A percentile compares a stretch with the other conserved stretches of the same genome.
phyloP scores from a whole-genome alignment of 2,797 vertebrate genomes.

The Astyanax mexicanus region DNA sequence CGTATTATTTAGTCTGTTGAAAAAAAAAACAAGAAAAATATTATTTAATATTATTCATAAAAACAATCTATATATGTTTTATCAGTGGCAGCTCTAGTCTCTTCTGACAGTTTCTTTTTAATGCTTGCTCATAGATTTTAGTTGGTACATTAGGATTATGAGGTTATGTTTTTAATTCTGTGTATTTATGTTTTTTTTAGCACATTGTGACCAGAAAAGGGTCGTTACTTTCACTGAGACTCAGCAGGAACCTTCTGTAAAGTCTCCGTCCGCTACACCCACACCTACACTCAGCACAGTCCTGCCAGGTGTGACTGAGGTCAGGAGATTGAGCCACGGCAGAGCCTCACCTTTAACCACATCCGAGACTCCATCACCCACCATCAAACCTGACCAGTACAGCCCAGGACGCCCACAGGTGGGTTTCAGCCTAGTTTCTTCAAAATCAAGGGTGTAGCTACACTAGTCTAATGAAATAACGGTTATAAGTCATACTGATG shows the following conservation, averaged over 20 bases:
- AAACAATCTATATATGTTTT: no score
- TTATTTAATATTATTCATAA: no score
- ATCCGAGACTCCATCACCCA: constrained; percentile 63
- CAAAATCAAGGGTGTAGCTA: no score
- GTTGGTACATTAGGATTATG: background rate
- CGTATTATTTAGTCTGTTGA: no score
- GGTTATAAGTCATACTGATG: no score
- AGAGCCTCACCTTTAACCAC: constrained; percentile 69
- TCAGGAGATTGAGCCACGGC: constrained; percentile 59
- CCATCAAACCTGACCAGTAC: constrained; percentile 84
- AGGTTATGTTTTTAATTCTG: background rate
- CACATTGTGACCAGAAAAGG: constrained; percentile 90
- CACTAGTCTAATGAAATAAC: no score
- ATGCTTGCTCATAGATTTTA: background rate
- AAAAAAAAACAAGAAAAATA: no score
- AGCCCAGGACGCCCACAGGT: constrained; percentile 80
- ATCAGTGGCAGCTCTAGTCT: no score
- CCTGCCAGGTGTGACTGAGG: constrained; percentile 49
- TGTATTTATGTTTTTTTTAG: constrained; percentile 55
- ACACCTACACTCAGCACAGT: constrained; percentile 38
- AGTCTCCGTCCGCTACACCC: constrained; percentile 51
- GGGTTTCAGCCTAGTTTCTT: background rate
- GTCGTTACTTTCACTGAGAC: constrained; percentile 95
- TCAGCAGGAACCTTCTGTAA: constrained; percentile 75
- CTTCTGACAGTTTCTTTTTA: no score